Evolutionary conservation across 2,113 vertebrate genomes (phyloP).

Genomic region (Egretta garzetta): DNA sequence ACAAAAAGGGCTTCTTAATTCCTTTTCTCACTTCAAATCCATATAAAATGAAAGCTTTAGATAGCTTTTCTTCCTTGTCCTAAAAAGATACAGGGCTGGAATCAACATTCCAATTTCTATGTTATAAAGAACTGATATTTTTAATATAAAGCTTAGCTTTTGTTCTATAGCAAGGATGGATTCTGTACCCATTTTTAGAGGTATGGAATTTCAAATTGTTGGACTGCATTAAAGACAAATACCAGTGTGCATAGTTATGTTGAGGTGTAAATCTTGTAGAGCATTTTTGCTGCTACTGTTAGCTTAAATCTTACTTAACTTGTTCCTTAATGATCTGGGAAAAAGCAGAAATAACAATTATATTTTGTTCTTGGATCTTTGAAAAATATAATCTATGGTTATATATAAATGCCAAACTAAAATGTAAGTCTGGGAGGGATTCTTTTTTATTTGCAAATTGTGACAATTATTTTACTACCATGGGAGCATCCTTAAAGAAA

Average conservation of each 20-base stretch:
- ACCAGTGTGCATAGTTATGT: background rate
- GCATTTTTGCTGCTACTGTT: background rate
- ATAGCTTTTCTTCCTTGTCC: background rate
- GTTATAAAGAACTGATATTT: background rate
- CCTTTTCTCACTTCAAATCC: background rate
- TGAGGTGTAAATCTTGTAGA: background rate
- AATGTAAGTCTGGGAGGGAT: background rate
- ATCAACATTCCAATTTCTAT: background rate
- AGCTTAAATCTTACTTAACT: background rate
- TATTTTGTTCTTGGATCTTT: background rate
- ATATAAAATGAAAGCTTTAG: background rate
- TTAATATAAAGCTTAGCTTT: background rate
- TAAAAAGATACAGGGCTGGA: background rate
- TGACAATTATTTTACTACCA: background rate
- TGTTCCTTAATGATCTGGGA: background rate
- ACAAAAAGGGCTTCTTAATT: background rate
- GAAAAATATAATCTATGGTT: background rate
- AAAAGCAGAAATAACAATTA: background rate
- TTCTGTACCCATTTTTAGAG: background rate
- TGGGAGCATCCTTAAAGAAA: background rate
- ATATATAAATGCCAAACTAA: background rate
- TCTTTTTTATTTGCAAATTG: background rate
- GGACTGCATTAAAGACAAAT: background rate
- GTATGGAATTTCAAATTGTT: background rate
- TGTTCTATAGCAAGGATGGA: background rate